These are phyloP conservation scores for Phania funesta DNA, from an alignment of 2,888 invertebrate genomes.

Conservation along the genomic window DNA sequence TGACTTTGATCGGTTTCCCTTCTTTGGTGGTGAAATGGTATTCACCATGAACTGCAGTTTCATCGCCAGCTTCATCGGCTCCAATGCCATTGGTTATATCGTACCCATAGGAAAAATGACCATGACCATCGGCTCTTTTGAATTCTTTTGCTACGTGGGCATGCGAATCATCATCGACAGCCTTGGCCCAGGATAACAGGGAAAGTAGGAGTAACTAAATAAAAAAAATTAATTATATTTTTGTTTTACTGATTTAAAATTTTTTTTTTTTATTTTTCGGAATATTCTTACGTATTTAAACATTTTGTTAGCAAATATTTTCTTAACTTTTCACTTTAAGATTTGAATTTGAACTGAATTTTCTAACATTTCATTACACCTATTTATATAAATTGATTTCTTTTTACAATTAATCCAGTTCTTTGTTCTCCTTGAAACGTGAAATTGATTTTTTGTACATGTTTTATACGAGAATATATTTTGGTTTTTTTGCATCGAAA, in stretches of 20 bases:
- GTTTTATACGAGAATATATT: too few species aligned
- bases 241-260: too few species aligned
- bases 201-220: conserved; percentile 68
- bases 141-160: conserved; percentile 71
- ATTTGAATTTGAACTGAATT: conserved; percentile 38
- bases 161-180: conserved; percentile 73
- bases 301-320: conserved; percentile 63
- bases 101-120: conserved; percentile 73
- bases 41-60: conserved; percentile 72
- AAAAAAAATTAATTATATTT: not conserved
- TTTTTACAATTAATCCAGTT: conserved; percentile 28
- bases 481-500: conserved; percentile 5
- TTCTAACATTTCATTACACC: not conserved
- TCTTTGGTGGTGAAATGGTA: conserved; percentile 73
- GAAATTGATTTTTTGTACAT: not conserved
- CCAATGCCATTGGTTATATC: conserved; percentile 74
- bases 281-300: conserved; percentile 71
- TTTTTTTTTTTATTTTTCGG: not conserved
- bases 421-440: not conserved
- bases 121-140: conserved; percentile 72
- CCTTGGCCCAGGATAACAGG: conserved; percentile 60
- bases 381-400: conserved; percentile 50
- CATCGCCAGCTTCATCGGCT: conserved; percentile 73
- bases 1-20: conserved; percentile 72
- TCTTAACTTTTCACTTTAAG: not conserved